Evolutionary conservation across 2,113 vertebrate genomes (phyloP).

Genomic region (Apus apus): DNA sequence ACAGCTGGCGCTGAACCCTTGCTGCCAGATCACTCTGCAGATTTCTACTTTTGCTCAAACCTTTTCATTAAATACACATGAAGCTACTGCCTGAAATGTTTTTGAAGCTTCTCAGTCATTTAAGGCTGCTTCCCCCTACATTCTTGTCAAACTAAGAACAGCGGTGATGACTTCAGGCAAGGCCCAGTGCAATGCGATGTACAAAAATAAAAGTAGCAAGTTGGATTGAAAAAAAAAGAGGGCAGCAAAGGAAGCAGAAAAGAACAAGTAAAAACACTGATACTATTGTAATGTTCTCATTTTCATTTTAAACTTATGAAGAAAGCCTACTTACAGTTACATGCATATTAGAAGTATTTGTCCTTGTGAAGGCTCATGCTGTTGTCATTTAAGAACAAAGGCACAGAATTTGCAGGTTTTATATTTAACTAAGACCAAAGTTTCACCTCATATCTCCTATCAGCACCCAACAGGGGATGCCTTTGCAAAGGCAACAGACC

Average conservation of each 20-base stretch:
- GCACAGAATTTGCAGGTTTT: background rate
- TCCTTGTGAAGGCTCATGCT: background rate
- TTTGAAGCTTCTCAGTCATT: conserved; percentile 31
- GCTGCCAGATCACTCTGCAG: background rate
- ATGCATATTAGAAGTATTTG: background rate
- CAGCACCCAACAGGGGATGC: background rate
- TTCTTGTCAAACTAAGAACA: conserved; percentile 5
- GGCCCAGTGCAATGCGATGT: background rate
- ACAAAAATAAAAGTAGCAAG: conserved; percentile 22
- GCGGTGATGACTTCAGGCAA: conserved; percentile 3
- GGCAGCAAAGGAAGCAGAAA: background rate
- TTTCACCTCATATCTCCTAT: background rate
- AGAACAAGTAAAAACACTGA: background rate
- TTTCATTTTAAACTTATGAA: background rate
- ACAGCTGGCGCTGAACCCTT: background rate
- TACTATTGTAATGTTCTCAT: background rate
- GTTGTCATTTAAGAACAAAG: background rate
- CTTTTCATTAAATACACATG: background rate
- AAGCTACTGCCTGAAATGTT: background rate
- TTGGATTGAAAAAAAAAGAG: background rate
- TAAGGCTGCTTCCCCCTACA: background rate
- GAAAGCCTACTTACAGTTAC: background rate
- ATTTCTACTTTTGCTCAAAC: background rate
- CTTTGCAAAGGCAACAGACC: background rate
- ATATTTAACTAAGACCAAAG: background rate